Percentiles rank a stretch among this genome's conserved stretches.
Evolutionary conservation across 2,888 invertebrate species (phyloP).

Genomic region (Platypus cylindrus): DNA sequence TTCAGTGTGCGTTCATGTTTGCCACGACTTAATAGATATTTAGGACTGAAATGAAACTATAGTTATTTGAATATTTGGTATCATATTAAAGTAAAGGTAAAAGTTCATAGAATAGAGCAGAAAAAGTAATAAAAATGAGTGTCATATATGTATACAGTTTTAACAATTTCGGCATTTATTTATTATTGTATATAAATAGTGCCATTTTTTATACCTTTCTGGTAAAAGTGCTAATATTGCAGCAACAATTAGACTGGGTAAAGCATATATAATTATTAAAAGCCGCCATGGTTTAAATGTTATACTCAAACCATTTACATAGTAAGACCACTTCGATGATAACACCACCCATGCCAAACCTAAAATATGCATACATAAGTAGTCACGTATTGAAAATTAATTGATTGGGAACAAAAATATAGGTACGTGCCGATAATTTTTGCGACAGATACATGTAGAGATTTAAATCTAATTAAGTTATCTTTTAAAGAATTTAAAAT

Average conservation of each 20-base stretch:
- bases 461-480: no score
- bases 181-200: neutral
- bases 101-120: no score
- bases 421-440: no score
- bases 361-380: neutral
- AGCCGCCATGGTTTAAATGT: slow-evolving; percentile 31
- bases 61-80: neutral
- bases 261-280: slow-evolving; percentile 28
- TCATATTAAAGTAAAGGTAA: neutral
- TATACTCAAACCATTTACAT: slow-evolving; percentile 33
- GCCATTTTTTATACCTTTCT: slow-evolving; percentile 20
- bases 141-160: no score
- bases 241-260: slow-evolving; percentile 29
- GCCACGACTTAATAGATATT: slow-evolving; percentile 30
- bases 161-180: neutral
- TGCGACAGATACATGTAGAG: no score
- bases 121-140: no score
- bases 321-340: slow-evolving; percentile 30
- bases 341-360: slow-evolving; percentile 32
- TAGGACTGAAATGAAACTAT: slow-evolving; percentile 26
- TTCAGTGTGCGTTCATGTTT: slow-evolving; percentile 26
- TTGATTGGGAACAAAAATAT: no score
- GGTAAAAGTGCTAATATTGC: slow-evolving; percentile 27
- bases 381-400: neutral
- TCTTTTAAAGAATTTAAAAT: no score